phyloP scores from a whole-genome alignment of 2,888 invertebrate species.

The Allacma fusca region DNA sequence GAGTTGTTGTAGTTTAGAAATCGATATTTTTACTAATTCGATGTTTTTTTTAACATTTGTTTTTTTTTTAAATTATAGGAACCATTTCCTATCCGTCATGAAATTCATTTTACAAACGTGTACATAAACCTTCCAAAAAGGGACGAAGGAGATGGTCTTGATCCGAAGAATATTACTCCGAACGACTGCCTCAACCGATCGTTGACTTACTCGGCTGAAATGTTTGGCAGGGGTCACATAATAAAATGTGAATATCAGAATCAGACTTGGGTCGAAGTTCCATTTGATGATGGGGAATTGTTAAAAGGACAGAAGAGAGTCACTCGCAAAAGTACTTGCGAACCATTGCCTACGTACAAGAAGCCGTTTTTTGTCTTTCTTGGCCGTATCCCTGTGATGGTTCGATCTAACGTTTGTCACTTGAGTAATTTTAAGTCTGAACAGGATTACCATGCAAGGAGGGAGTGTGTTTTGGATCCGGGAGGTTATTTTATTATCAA shows the following conservation, averaged over 20 bases:
- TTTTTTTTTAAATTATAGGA: conserved; percentile 18
- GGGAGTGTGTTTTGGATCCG: conserved; percentile 72
- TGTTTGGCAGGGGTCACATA: conserved; percentile 17
- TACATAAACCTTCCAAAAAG: neutral
- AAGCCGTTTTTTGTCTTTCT: conserved; percentile 22
- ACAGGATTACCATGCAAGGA: conserved; percentile 69
- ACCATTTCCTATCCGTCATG: conserved; percentile 27
- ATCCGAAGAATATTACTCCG: neutral
- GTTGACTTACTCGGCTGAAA: conserved; percentile 28
- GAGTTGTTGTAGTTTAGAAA: neutral
- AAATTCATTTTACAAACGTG: conserved; percentile 26
- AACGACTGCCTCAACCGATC: conserved; percentile 33
- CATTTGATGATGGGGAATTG: neutral
- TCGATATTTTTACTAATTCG: neutral
- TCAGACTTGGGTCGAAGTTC: conserved; percentile 19
- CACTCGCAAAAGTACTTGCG: neutral
- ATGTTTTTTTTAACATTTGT: neutral
- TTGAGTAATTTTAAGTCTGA: conserved; percentile 66
- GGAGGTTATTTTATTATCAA: conserved; percentile 73
- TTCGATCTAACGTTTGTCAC: conserved; percentile 70
- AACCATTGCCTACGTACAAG: neutral
- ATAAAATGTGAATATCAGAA: neutral
- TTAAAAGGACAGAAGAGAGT: neutral
- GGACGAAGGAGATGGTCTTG: conserved; percentile 19
- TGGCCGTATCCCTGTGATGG: conserved; percentile 71